Evolutionary conservation across 2,797 vertebrate species (phyloP), one percentile per base, ranked within the genome.

Genomic region (Argyrosomus regius): DNA sequence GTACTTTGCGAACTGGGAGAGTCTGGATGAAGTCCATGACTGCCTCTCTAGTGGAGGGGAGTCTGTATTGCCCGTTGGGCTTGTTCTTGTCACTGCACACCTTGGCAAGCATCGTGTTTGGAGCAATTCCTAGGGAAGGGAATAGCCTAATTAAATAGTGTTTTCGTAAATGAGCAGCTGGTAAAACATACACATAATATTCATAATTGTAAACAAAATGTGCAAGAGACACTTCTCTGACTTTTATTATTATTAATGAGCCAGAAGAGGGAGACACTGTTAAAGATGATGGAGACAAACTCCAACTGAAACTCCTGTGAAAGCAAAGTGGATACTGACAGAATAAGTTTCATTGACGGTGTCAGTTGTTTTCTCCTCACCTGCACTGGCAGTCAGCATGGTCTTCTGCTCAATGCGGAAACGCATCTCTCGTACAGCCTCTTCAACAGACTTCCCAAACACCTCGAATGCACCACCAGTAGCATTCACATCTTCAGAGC

Each of bases 61-160:
- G 96, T 82, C 92, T 95, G 93, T 93, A 99, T 28, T 99, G 98
- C 50, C 98, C 98, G 2, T 99, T 98, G 72, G 98, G 98, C 82
- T 99, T 99, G 93, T 99, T 99, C 93, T 94, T 94, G 93, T 99
- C 98, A 93, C 98, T 99, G 94, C 98, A 99, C 73, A 99, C 97
- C 92, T 99, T 99, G 83, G 98, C 97, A 84, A 99, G 93, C 97
- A 98, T 97, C 88, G 92, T 98, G 88, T 99, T 99, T 76, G 98
- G 97, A 60, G 98, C 98, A 88, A 99, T 99, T 88, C 98, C 98
- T 99, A 84, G 78, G 94, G 89, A 85, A 88, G 75, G 28, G 22
- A 68, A 67, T 12, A 57, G 45, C 20, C 14, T 60, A 8, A 64
- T 56, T 67, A 7, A 70, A 58, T 28, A 13, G 5, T 54, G 31